A percentile compares a stretch with the other conserved stretches of the same genome.
These are phyloP conservation scores for Diadegma fenestrale DNA, from an alignment of 2,888 invertebrate genomes.

Conservation along the genomic window DNA sequence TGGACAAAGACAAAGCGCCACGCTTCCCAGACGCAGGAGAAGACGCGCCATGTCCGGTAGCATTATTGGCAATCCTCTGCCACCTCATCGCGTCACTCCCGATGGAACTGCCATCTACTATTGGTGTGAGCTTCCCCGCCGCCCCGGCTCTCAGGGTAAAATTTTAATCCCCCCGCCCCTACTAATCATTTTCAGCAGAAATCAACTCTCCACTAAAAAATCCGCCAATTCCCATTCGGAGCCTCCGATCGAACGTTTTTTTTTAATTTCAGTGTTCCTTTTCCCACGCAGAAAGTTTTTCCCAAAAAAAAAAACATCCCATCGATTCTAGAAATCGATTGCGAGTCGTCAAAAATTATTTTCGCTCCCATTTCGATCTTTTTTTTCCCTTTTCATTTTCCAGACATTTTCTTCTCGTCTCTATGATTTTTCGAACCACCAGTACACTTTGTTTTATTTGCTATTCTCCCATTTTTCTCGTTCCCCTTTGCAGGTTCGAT, in stretches of 20 bases:
- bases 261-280: not conserved
- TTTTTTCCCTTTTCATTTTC: not conserved
- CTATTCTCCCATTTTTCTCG: not conserved
- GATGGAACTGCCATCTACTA: constrained; percentile 95
- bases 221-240: not conserved
- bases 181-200: not conserved
- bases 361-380: not conserved
- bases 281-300: not conserved
- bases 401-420: not conserved
- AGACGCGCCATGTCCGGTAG: constrained; percentile 81
- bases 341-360: not conserved
- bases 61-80: constrained; percentile 84
- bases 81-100: constrained; percentile 91
- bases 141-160: constrained; percentile 85
- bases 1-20: constrained; percentile 80
- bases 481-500: not conserved
- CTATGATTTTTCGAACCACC: not conserved
- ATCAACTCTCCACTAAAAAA: not conserved
- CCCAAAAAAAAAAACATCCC: no score
- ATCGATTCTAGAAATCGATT: no score
- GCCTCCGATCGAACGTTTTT: not conserved
- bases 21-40: constrained; percentile 80
- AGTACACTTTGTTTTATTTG: not conserved
- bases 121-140: constrained; percentile 92
- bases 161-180: constrained; percentile 70